These are phyloP conservation scores for Campoletis sonorensis DNA, from an alignment of 1,140 invertebrate species.

Conservation along the genomic window DNA sequence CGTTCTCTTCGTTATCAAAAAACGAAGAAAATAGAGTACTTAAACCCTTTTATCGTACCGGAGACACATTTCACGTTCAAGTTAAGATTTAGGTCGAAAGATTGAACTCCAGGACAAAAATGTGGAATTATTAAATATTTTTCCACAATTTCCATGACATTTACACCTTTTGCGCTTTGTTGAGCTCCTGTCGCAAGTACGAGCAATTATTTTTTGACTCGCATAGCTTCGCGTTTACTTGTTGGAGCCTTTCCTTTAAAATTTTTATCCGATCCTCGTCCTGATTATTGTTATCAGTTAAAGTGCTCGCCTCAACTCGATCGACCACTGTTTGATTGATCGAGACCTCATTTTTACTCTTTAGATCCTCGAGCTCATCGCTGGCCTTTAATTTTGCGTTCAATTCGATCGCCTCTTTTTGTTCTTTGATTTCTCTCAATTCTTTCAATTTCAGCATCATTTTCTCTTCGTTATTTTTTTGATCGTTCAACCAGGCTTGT, in stretches of 20 bases:
- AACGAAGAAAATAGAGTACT: too few relatives aligned
- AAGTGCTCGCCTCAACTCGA: constrained; percentile 45
- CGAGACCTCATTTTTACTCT: constrained; percentile 68
- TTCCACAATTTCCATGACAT: background rate
- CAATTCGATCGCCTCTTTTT: constrained; percentile 67
- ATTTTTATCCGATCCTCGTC: constrained; percentile 76
- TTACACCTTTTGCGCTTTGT: constrained; percentile 67
- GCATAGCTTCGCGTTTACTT: constrained; percentile 80
- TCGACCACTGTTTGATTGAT: constrained; percentile 59
- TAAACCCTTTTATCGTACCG: too few relatives aligned
- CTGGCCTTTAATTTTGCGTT: constrained; percentile 74
- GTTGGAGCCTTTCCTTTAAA: constrained; percentile 79
- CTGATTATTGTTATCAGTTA: constrained; percentile 54
- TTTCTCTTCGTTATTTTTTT: constrained; percentile 55
- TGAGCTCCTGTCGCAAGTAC: constrained; percentile 80
- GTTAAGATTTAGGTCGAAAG: too few relatives aligned
- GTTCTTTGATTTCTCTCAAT: constrained; percentile 57
- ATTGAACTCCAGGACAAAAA: too few relatives aligned
- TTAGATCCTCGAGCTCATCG: constrained; percentile 70
- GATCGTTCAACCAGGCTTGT: constrained; percentile 47
- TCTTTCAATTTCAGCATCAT: constrained; percentile 45
- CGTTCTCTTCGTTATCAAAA: too few relatives aligned
- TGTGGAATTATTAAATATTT: too few relatives aligned
- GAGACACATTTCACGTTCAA: too few relatives aligned
- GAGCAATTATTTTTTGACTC: constrained; percentile 83